Percentiles rank a stretch among this genome's conserved stretches.
phyloP scores from a whole-genome alignment of 1,140 invertebrate species.

The Steinernema feltiae region DNA sequence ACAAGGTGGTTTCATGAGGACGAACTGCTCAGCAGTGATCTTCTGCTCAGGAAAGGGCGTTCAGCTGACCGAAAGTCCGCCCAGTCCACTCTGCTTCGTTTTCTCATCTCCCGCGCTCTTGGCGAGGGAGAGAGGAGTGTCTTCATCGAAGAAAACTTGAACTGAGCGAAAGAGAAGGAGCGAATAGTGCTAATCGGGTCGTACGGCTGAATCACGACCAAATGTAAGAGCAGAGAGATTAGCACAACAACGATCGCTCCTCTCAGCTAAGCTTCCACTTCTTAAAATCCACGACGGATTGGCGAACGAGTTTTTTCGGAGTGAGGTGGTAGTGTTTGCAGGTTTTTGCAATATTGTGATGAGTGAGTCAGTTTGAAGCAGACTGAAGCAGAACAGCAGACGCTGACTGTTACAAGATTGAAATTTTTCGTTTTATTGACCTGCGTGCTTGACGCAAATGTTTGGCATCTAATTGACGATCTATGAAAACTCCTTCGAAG shows the following conservation, averaged over 20 bases:
- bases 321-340: background rate
- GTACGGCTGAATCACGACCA: background rate
- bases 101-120: background rate
- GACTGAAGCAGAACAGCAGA: background rate
- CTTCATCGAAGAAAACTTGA: background rate
- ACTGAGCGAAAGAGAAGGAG: background rate
- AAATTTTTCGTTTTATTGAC: no score
- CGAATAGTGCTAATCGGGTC: slow-evolving; percentile 11
- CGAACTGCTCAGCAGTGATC: background rate
- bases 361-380: background rate
- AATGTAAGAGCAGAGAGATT: background rate
- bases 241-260: background rate
- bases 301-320: background rate
- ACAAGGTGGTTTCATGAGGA: background rate
- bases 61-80: no score
- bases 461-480: no score
- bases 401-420: no score
- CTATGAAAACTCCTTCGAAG: no score
- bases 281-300: background rate
- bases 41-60: no score
- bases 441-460: no score
- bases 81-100: background rate
- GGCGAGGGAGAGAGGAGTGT: background rate
- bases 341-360: background rate
- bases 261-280: slow-evolving; percentile 13